Percentiles rank a stretch among this genome's conserved stretches.
phyloP scores from a whole-genome alignment of 2,113 vertebrate genomes.

The Beaufortia kweichowensis region DNA sequence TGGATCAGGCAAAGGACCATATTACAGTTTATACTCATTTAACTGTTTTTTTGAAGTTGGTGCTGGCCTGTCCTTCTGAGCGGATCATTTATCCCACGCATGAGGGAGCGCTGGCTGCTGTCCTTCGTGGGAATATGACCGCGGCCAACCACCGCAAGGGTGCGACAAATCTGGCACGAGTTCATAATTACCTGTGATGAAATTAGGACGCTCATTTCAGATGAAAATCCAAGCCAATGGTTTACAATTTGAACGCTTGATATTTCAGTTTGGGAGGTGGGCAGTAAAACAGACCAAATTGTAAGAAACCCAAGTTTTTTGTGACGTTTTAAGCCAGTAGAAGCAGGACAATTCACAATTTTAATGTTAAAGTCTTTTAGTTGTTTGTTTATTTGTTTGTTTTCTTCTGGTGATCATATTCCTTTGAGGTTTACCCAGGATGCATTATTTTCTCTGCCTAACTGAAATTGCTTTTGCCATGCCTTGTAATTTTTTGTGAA shows the following conservation, averaged over 20 bases:
- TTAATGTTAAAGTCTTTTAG: background rate
- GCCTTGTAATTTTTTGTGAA: conserved; percentile 17
- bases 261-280: conserved; percentile 14
- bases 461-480: background rate
- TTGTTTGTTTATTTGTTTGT: background rate
- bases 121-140: conserved; percentile 63
- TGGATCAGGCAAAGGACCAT: background rate
- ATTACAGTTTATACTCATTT: conserved; percentile 13
- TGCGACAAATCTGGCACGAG: conserved; percentile 56
- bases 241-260: conserved; percentile 55
- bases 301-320: too few species aligned
- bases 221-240: conserved; percentile 50
- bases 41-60: background rate
- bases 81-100: conserved; percentile 45
- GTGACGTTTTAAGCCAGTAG: too few species aligned
- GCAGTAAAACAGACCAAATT: background rate
- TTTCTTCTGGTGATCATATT: background rate
- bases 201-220: conserved; percentile 62
- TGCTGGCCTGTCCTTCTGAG: conserved; percentile 56
- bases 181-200: conserved; percentile 65
- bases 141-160: conserved; percentile 53
- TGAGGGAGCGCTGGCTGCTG: conserved; percentile 47
- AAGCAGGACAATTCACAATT: background rate
- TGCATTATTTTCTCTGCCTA: background rate
- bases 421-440: conserved; percentile 1